phyloP scores from a whole-genome alignment of 2,113 vertebrate species.

The Vidua chalybeata region DNA sequence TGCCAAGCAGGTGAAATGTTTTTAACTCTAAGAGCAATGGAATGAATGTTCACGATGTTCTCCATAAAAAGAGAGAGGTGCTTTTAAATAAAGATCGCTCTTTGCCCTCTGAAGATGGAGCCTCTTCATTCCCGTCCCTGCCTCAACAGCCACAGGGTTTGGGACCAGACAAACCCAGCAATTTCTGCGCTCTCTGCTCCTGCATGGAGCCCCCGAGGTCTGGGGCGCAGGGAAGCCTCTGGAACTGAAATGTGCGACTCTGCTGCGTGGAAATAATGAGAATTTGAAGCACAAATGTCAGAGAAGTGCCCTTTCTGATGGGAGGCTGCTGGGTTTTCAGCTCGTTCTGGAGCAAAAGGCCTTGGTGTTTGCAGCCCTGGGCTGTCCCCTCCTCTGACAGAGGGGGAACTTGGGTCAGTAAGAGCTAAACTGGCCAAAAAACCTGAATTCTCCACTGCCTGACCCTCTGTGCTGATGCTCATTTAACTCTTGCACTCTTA shows the following conservation, averaged over 20 bases:
- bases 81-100: too few relatives aligned
- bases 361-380: background rate
- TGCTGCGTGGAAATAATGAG: conserved; percentile 7
- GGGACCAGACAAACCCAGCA: fast-evolving
- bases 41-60: too few relatives aligned
- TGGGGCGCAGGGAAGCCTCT: background rate
- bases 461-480: background rate
- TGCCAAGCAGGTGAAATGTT: too few relatives aligned
- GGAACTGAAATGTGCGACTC: background rate
- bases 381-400: background rate
- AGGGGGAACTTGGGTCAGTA: fast-evolving
- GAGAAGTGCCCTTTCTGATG: background rate
- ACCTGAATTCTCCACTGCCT: background rate
- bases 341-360: background rate
- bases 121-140: too few relatives aligned
- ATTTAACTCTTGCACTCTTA: too few relatives aligned
- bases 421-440: background rate
- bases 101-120: too few relatives aligned
- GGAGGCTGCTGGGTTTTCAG: background rate
- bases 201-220: background rate
- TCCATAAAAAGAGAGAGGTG: too few relatives aligned
- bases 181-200: background rate
- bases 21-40: too few relatives aligned
- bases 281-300: background rate
- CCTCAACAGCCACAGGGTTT: background rate